Base-by-base conservation (phyloP, 2,888 invertebrate species). In the Machimus rusticus region DNA sequence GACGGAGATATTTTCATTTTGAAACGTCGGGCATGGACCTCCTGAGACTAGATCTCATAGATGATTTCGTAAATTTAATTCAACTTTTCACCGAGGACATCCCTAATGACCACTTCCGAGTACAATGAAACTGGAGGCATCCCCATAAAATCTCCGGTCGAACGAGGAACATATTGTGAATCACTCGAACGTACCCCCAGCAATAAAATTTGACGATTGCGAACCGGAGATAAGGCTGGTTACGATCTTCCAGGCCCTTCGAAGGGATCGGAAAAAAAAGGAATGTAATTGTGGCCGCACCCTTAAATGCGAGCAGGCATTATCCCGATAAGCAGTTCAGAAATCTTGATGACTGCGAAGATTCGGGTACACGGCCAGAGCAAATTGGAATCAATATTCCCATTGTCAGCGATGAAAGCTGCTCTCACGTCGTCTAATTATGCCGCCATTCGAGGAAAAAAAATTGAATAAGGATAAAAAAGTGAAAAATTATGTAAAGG, bases 101-200 rank as follows among this genome's bases (percentile, higher is more conserved):
- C 81, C 81, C 81, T 81, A 81, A 81, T 81, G 81, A 81, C 81
- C 55, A 81, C 81, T 81, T 81, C 81, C 55, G 55, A 81, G n/a
- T 23, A 81, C 81, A 81, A 81, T 81, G 81, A 31, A 31, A 51
- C 16, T 14, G 14, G 34, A 19, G 28, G 79, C 28, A 31, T 51
- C 31, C 34, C 81, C 81, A 46, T 81, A 81, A 81, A 81, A 81
- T 43, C 81, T 51, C 12, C 43, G 43, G 43, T 55, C 55, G n/a
- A 37, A 34, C 28, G 81, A 81, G 28, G 51, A 28, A 55, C 51
- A 81, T 81, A 81, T 81, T 81, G 81, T 51, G 81, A 81, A 81
- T 55, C 81, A 51, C 81, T 81, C 46, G 81, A 81, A 81, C 81
- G 31, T 46, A 81, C 55, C 51, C n/a, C 39, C 12, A 81, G 55